Evolutionary conservation across 2,888 invertebrate species (phyloP).

Genomic region (Nomada hirtipes): DNA sequence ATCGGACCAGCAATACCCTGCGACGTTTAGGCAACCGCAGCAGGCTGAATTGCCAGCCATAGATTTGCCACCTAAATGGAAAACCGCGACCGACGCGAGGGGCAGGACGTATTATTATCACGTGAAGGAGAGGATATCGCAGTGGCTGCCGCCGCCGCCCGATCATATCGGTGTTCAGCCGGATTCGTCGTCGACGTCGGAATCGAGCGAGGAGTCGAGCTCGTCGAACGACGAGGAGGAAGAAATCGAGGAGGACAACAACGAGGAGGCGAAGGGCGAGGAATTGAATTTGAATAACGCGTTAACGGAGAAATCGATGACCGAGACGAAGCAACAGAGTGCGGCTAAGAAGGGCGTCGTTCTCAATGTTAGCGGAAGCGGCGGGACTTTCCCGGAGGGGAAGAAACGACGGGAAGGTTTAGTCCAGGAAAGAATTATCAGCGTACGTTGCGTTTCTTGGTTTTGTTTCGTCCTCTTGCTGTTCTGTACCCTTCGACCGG

Average conservation of each 20-base stretch:
- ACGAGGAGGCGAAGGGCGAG: conserved; percentile 70
- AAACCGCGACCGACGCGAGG: conserved; percentile 91
- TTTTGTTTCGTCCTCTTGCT: neutral
- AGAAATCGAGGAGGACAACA: conserved; percentile 82
- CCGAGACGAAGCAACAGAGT: conserved; percentile 65
- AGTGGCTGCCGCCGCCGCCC: conserved; percentile 90
- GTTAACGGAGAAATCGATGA: conserved; percentile 47
- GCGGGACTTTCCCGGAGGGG: conserved; percentile 48
- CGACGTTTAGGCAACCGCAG: conserved; percentile 62
- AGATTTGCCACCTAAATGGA: conserved; percentile 94
- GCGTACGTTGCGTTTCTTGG: conserved; percentile 85
- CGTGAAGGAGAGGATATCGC: conserved; percentile 90
- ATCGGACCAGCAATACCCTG: conserved; percentile 67
- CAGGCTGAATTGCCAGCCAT: conserved; percentile 79
- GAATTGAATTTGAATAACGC: conserved; percentile 70
- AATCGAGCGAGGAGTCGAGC: conserved; percentile 84
- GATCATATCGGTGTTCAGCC: conserved; percentile 82
- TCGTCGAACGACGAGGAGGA: conserved; percentile 84
- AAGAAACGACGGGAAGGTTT: conserved; percentile 86
- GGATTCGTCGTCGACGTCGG: conserved; percentile 83
- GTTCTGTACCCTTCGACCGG: too few species aligned
- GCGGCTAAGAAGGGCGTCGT: conserved; percentile 71
- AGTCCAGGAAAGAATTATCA: conserved; percentile 88
- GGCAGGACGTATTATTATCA: conserved; percentile 97
- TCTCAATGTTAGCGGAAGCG: conserved; percentile 34